Conservation (phyloP, 2,888 invertebrate genomes). For the Hypolimnas misippus region DNA sequence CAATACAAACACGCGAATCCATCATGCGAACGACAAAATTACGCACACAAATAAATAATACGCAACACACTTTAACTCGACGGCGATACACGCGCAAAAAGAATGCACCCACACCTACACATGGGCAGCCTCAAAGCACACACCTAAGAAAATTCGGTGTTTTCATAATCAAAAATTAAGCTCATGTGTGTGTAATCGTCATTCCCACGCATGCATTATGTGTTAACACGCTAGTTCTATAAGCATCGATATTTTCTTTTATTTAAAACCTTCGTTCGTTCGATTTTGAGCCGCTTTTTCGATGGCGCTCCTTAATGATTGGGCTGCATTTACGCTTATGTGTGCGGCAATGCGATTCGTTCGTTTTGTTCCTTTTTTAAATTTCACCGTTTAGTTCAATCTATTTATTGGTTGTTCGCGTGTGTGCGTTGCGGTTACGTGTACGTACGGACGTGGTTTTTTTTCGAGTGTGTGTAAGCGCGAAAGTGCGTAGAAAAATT, state of each 20-base stretch:
- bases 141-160: conserved; percentile 73
- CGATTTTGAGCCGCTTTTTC: conserved; percentile 48
- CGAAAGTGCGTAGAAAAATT: conserved; percentile 82
- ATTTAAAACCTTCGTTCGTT: conserved; percentile 51
- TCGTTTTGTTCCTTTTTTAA: conserved; percentile 83
- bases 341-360: conserved; percentile 77
- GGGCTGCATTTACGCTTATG: conserved; percentile 68
- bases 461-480: conserved; percentile 52
- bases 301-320: conserved; percentile 66
- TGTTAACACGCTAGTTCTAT: conserved; percentile 76
- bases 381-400: conserved; percentile 85
- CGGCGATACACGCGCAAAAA: conserved; percentile 61
- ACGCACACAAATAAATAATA: conserved; percentile 58
- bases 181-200: conserved; percentile 57
- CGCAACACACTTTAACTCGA: conserved; percentile 54
- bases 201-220: conserved; percentile 75
- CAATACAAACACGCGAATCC: conserved; percentile 77
- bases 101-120: conserved; percentile 73
- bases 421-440: conserved; percentile 72
- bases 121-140: conserved; percentile 52
- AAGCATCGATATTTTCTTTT: conserved; percentile 46
- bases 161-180: conserved; percentile 76
- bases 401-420: conserved; percentile 78
- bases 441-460: conserved; percentile 49
- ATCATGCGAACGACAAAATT: conserved; percentile 75